phyloP scores from a whole-genome alignment of 2,797 vertebrate species.

The Centropyge bicolor region DNA sequence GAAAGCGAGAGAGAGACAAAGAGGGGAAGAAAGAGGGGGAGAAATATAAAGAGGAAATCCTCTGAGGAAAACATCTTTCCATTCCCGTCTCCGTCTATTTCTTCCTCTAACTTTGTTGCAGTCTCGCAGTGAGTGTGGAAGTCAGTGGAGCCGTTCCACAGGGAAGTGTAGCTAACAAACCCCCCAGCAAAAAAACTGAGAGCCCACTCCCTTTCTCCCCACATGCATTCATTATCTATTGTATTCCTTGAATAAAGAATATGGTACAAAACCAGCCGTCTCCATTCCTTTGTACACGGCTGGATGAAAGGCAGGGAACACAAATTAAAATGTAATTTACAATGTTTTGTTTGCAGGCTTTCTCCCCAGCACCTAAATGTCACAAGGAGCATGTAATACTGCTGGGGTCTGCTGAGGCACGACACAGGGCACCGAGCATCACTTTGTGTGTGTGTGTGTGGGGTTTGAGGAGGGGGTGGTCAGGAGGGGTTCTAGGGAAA shows the following conservation, averaged over 20 bases:
- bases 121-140: conserved; percentile 63
- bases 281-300: conserved; percentile 39
- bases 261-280: conserved; percentile 38
- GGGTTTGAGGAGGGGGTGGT: conserved; percentile 38
- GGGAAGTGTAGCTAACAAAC: conserved; percentile 63
- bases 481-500: conserved; percentile 75
- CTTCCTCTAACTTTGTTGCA: conserved; percentile 64
- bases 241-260: conserved; percentile 61
- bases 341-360: conserved; percentile 69
- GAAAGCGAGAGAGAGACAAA: conserved; percentile 47
- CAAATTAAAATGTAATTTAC: conserved; percentile 75
- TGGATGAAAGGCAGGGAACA: conserved; percentile 48
- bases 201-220: conserved; percentile 31
- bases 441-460: conserved; percentile 36
- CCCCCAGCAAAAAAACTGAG: conserved; percentile 50
- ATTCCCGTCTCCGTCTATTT: conserved; percentile 51
- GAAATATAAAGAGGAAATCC: conserved; percentile 60
- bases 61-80: conserved; percentile 66
- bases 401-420: conserved; percentile 53
- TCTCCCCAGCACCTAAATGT: conserved; percentile 65
- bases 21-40: conserved; percentile 36
- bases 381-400: conserved; percentile 68
- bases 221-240: conserved; percentile 74
- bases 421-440: conserved; percentile 27
- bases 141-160: conserved; percentile 64